Conservation (phyloP, 2,797 vertebrate species). For the Chrosomus eos region DNA sequence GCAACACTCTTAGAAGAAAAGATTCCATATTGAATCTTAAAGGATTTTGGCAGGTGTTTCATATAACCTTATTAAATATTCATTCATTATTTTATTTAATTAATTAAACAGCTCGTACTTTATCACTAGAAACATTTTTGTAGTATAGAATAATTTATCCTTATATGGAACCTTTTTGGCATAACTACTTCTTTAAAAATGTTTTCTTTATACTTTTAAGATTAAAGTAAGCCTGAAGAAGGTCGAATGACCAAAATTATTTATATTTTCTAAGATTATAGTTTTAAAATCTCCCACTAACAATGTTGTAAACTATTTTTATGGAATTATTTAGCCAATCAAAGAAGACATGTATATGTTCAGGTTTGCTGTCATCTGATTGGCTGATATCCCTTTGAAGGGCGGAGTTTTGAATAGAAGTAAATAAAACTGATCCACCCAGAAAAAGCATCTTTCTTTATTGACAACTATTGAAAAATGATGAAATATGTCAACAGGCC, state of each 20-base stretch:
- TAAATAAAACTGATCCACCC: too few species aligned
- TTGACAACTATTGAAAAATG: too few species aligned
- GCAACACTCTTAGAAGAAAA: neutral
- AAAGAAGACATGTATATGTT: too few species aligned
- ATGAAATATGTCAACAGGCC: too few species aligned
- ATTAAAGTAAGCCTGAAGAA: neutral
- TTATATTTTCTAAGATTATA: neutral
- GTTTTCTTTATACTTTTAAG: neutral
- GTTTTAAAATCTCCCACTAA: neutral
- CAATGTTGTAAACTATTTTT: neutral
- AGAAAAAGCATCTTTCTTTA: too few species aligned
- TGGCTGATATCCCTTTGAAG: too few species aligned
- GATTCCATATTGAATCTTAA: neutral
- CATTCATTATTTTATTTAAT: neutral
- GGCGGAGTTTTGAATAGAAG: too few species aligned
- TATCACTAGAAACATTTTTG: neutral
- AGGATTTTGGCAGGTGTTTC: neutral
- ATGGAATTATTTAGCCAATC: neutral
- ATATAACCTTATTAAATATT: neutral
- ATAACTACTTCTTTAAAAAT: neutral
- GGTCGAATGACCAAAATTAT: neutral
- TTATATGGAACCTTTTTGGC: neutral
- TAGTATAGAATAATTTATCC: neutral
- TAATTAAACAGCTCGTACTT: neutral
- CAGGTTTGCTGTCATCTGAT: too few species aligned